phyloP scores from a whole-genome alignment of 1,140 invertebrate species.

The Psix sp. region DNA sequence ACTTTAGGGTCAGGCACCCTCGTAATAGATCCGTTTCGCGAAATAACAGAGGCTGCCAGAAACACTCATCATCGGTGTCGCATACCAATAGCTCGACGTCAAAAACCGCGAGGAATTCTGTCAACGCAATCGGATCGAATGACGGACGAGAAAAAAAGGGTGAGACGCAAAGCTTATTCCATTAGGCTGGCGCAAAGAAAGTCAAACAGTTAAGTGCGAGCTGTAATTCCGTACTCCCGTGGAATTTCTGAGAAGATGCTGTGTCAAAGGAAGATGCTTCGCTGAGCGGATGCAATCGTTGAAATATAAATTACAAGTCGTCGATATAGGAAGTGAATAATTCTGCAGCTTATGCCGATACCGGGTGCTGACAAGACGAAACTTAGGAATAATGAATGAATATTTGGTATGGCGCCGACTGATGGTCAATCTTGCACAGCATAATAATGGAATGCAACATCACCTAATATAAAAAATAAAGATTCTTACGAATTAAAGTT shows the following conservation, averaged over 20 bases:
- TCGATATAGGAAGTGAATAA: conserved; percentile 47
- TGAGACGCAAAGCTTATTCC: conserved; percentile 36
- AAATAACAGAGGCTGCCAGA: conserved; percentile 72
- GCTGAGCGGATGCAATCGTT: conserved; percentile 28
- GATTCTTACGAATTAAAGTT: too few species aligned
- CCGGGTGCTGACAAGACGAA: conserved; percentile 35
- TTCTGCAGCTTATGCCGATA: conserved; percentile 32
- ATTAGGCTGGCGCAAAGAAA: conserved; percentile 25
- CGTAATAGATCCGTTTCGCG: conserved; percentile 74
- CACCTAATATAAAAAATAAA: too few species aligned
- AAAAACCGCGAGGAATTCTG: conserved; percentile 23
- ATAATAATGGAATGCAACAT: conserved; percentile 1
- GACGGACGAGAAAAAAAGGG: conserved; percentile 21
- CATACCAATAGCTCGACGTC: conserved; percentile 67
- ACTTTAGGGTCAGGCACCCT: conserved; percentile 73
- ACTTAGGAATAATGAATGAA: conserved; percentile 40
- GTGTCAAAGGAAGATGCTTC: not conserved
- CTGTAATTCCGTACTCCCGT: conserved; percentile 19
- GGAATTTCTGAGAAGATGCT: conserved; percentile 32
- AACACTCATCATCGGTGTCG: conserved; percentile 65
- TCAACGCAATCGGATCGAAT: conserved; percentile 42
- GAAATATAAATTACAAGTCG: conserved; percentile 46
- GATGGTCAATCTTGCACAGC: conserved; percentile 33
- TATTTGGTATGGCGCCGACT: conserved; percentile 23
- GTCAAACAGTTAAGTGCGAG: conserved; percentile 48